phyloP scores from a whole-genome alignment of 2,797 vertebrate species.

The Antrozous pallidus region DNA sequence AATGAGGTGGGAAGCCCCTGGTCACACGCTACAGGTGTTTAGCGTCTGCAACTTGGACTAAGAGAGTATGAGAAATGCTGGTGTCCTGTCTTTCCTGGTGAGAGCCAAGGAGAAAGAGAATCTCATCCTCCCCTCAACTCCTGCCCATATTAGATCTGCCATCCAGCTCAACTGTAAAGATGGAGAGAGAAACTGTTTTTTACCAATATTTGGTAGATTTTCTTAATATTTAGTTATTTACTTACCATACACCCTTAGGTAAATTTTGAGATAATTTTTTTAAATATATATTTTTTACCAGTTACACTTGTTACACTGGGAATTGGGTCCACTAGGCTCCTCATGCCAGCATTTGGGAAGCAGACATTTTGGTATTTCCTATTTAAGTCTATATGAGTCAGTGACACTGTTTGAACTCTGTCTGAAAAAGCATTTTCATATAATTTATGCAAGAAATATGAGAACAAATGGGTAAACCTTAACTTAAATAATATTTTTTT shows the following conservation, averaged over 20 bases:
- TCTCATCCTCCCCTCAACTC: background rate
- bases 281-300: background rate
- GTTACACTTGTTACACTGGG: background rate
- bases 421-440: background rate
- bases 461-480: background rate
- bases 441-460: background rate
- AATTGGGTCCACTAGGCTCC: background rate
- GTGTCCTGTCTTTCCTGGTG: background rate
- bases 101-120: background rate
- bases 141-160: background rate
- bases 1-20: background rate
- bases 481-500: background rate
- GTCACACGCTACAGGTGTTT: background rate
- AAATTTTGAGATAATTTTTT: background rate
- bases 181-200: background rate
- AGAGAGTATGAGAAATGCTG: background rate
- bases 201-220: background rate
- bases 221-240: background rate
- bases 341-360: background rate
- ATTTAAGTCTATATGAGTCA: background rate
- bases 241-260: background rate
- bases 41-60: background rate
- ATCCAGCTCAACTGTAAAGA: background rate
- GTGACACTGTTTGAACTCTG: background rate
- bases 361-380: background rate